Evolutionary conservation across 2,888 invertebrate genomes (phyloP), one percentile per base, ranked within the genome.

Genomic region (Gymnocheta viridis): DNA sequence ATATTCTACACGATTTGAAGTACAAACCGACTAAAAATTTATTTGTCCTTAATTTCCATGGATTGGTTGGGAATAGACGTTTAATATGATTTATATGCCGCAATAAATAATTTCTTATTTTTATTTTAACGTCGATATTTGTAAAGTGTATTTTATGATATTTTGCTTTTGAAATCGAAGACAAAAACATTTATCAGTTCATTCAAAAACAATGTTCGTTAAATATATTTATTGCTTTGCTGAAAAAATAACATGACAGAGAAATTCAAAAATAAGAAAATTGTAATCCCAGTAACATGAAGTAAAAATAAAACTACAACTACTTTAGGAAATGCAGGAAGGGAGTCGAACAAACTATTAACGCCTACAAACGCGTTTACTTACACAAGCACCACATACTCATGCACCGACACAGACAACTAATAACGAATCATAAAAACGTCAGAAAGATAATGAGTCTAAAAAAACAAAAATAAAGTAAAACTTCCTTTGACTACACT

Each of bases 361-460:
- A n/a, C 1, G 17, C 44, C 2, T 1, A 44, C 44, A n/a, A 17
- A 17, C 44, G 7, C 44, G 17, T n/a, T n/a, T 7, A 44, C 44
- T 44, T 17, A 44, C 17, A 44, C n/a, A 17, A 4, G 44, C 49
- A 22, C n/a, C n/a, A n/a, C n/a, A n/a, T n/a, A n/a, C n/a, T n/a
- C n/a, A n/a, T n/a, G n/a, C n/a, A n/a, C n/a, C n/a, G n/a, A n/a
- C n/a, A n/a, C n/a, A n/a, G n/a, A 58, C 44, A 72, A 32, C 10
- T 47, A 24, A 49, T 35, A 72, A 35, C 5, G 58, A 60, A 35
- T 47, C 19, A 22, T 32, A 47, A 72, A 60, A 69, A 60, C 4
- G 32, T 44, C 10, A 44, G 32, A 22, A 60, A 12, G 10, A 49
- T 24, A 47, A 47, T 58, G n/a, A 27, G 2, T 17, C 24, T n/a